These are phyloP conservation scores for Phalacrocorax pelagicus DNA, from an alignment of 2,113 vertebrate genomes.

Conservation along the genomic window DNA sequence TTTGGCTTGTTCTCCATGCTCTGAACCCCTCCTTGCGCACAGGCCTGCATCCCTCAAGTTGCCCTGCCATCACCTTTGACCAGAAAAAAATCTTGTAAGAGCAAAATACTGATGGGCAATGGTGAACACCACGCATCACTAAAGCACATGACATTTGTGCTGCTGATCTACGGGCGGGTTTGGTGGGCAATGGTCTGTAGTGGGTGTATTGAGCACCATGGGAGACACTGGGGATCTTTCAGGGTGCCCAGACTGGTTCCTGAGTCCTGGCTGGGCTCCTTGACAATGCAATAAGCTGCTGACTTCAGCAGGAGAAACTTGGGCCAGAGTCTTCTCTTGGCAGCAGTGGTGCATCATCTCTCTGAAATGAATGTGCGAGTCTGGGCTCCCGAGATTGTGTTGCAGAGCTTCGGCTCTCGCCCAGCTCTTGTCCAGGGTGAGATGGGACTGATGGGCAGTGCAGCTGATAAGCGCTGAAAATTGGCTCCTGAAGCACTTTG, in stretches of 20 bases:
- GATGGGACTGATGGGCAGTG: not conserved
- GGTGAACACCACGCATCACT: rapidly evolving
- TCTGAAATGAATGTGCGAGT: not conserved
- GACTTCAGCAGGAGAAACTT: slow-evolving; percentile 20
- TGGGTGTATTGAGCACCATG: not conserved
- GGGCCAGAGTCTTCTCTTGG: not conserved
- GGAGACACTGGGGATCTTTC: not conserved
- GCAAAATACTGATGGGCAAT: rapidly evolving
- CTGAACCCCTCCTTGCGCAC: not conserved
- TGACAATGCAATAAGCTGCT: not conserved
- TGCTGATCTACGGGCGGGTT: not conserved
- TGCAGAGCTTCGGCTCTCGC: not conserved
- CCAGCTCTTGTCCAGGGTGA: not conserved
- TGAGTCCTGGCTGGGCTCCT: not conserved
- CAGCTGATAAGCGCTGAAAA: not conserved
- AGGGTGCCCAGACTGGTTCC: not conserved
- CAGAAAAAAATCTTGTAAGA: not conserved
- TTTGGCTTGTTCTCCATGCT: not conserved
- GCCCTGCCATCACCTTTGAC: slow-evolving; percentile 14
- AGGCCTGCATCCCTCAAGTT: not conserved
- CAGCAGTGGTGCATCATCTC: not conserved
- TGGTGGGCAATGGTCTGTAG: not conserved
- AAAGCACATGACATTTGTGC: not conserved
- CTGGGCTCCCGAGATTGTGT: not conserved
- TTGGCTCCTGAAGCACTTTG: not conserved